phyloP scores from a whole-genome alignment of 2,113 vertebrate genomes.

The Anoplopoma fimbria region DNA sequence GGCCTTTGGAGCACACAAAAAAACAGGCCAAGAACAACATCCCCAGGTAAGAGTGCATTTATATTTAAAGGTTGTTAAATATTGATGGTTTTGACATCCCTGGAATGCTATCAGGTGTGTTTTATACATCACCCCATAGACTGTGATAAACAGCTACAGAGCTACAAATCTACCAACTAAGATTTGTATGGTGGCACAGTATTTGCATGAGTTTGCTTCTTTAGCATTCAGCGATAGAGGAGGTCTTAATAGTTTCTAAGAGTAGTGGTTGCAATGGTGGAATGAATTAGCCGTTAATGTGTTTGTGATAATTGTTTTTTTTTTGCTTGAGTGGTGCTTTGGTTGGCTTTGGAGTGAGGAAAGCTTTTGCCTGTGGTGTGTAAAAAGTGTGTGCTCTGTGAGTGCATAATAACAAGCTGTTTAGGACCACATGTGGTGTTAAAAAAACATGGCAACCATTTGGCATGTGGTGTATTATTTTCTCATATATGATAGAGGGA shows the following conservation, averaged over 20 bases:
- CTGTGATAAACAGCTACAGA: neutral
- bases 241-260: neutral
- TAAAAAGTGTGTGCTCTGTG: neutral
- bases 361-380: neutral
- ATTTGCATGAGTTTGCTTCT: neutral
- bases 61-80: neutral
- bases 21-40: neutral
- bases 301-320: slow-evolving; percentile 25
- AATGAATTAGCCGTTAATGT: slow-evolving; percentile 28
- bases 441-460: neutral
- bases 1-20: neutral
- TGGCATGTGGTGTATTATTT: neutral
- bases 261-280: neutral
- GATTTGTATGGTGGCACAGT: neutral
- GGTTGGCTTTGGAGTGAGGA: neutral
- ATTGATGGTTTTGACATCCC: neutral
- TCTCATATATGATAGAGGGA: neutral
- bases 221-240: neutral
- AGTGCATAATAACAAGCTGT: neutral
- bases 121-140: neutral
- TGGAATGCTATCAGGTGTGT: neutral
- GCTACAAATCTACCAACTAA: neutral
- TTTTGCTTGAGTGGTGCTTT: slow-evolving; percentile 11
- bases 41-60: neutral
- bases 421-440: neutral